Percentiles rank a stretch among this genome's conserved stretches.
Evolutionary conservation across 2,797 vertebrate genomes (phyloP).

Genomic region (Zenarchopterus dispar): DNA sequence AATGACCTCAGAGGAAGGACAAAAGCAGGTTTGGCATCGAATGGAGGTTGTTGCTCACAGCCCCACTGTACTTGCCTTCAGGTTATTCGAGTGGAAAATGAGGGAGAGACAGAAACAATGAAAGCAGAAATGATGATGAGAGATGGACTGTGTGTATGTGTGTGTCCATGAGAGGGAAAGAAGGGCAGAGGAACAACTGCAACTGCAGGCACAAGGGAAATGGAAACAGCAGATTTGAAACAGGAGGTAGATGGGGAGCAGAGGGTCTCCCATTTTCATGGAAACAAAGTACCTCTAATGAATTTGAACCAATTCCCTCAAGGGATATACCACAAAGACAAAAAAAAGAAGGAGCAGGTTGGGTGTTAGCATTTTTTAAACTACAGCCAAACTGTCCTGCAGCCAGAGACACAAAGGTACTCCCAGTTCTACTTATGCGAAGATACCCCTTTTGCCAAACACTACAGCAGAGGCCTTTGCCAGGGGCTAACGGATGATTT

Average conservation of each 20-base stretch:
- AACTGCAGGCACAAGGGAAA: slow-evolving; percentile 37
- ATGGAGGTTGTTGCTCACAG: slow-evolving; percentile 37
- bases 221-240: slow-evolving; percentile 52
- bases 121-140: slow-evolving; percentile 40
- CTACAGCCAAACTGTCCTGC: slow-evolving; percentile 69
- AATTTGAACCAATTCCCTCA: slow-evolving; percentile 75
- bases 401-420: slow-evolving; percentile 54
- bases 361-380: slow-evolving; percentile 68
- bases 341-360: slow-evolving; percentile 70
- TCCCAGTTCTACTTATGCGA: slow-evolving; percentile 60
- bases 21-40: slow-evolving; percentile 65
- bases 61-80: slow-evolving; percentile 50
- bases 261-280: slow-evolving; percentile 74
- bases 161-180: neutral
- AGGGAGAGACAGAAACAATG: slow-evolving; percentile 42
- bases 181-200: slow-evolving; percentile 12
- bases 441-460: slow-evolving; percentile 69
- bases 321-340: slow-evolving; percentile 71
- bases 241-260: slow-evolving; percentile 70
- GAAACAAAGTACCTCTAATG: slow-evolving; percentile 77
- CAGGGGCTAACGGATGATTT: slow-evolving; percentile 46
- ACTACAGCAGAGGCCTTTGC: slow-evolving; percentile 54
- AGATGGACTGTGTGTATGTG: slow-evolving; percentile 9
- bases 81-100: slow-evolving; percentile 52
- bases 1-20: slow-evolving; percentile 57